Evolutionary conservation across 2,888 invertebrate species (phyloP), one percentile per base, ranked within the genome.

Genomic region (Blastobasis adustella): DNA sequence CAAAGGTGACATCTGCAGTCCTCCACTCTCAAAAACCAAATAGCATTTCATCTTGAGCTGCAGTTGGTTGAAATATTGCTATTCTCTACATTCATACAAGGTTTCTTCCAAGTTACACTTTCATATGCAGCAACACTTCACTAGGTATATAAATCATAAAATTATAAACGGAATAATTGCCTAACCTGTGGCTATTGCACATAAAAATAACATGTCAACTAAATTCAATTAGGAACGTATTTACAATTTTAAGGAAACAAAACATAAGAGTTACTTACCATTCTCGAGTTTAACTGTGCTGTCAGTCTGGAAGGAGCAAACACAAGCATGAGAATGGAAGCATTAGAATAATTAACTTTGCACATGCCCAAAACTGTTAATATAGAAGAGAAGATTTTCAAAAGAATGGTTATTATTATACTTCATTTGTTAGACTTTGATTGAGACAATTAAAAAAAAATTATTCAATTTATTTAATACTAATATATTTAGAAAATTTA

Each of bases 51-150:
- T 43, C 23, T 45, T 37, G 45, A 45, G n/a, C 44, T 47, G 37
- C 23, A 37, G 51, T 7, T n/a, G 41, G n/a, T 43, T 5, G 47
- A 10, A 43, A 47, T 37, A 37, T 41, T 43, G 37, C 37, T 44
- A 51, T 53, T 44, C 44, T 10, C 10, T 45, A 7, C 8, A 46
- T 52, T 63, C 61, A 60, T 62, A 23, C 23, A 23, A 23, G 23
- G 23, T 23, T 23, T 23, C 23, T 6, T 45, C 23, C 44, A 10
- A 45, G 49, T 47, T 59, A 57, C 60, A 53, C 56, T 56, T 52
- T 54, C 52, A 51, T 54, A 47, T 54, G 42, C 56, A 57, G 53
- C 54, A 54, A 55, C 61, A 63, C 62, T 63, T 63, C 60, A 63
- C 63, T 58, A 56, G 54, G 49, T 55, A 47, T 45, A 51, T 46